Evolutionary conservation across 1,140 invertebrate species (phyloP).

Genomic region (Drosophila nasuta): DNA sequence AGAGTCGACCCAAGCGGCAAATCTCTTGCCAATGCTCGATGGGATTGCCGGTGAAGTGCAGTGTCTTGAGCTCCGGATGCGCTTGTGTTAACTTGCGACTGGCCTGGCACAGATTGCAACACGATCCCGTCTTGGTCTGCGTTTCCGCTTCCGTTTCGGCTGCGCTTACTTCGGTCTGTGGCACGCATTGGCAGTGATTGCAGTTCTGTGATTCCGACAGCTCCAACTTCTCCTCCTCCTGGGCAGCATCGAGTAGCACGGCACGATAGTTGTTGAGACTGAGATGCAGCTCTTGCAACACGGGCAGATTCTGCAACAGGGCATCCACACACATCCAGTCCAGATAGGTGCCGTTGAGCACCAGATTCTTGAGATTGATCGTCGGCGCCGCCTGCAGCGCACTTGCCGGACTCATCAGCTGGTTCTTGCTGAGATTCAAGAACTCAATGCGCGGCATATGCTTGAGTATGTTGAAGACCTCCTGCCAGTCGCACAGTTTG

Average conservation of each 20-base stretch:
- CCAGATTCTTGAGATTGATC: conserved; percentile 90
- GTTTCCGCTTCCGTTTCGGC: conserved; percentile 25
- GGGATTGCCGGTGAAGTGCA: conserved; percentile 94
- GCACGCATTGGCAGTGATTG: conserved; percentile 44
- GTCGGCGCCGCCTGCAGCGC: conserved; percentile 83
- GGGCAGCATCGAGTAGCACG: conserved; percentile 85
- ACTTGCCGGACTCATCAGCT: conserved; percentile 88
- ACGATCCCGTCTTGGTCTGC: neutral
- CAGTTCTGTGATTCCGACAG: neutral
- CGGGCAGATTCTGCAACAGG: conserved; percentile 90
- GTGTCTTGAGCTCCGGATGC: conserved; percentile 89
- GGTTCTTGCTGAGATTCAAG: conserved; percentile 96
- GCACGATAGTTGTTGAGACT: conserved; percentile 94
- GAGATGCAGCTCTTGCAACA: conserved; percentile 95
- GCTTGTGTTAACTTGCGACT: conserved; percentile 72
- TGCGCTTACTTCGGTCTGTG: conserved; percentile 46
- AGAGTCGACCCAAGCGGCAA: conserved; percentile 92
- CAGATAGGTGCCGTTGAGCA: conserved; percentile 94
- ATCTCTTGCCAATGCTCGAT: conserved; percentile 93
- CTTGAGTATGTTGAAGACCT: conserved; percentile 93
- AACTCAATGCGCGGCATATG: conserved; percentile 95
- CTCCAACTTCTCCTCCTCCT: conserved; percentile 67
- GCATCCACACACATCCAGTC: conserved; percentile 93
- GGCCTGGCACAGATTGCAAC: conserved; percentile 36
- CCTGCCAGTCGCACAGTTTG: conserved; percentile 92